Conservation (phyloP, 2,888 invertebrate genomes). For the Hydraecia micacea region DNA sequence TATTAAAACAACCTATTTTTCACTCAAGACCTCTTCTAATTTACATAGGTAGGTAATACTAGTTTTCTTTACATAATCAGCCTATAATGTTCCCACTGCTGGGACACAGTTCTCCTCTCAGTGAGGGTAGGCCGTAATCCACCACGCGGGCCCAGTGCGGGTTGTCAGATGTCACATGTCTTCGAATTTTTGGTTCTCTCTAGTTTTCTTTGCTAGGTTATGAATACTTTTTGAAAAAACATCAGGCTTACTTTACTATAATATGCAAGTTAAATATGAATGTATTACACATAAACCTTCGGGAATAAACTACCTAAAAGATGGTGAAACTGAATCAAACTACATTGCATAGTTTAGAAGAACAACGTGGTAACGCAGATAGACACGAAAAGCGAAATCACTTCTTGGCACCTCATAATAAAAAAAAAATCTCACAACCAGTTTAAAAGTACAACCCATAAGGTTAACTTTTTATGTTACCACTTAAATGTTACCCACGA, state of each 20-base stretch:
- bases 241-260: background rate
- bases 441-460: constrained; percentile 1
- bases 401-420: background rate
- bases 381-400: background rate
- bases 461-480: constrained; percentile 7
- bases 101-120: too few species aligned
- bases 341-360: background rate
- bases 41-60: background rate
- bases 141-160: too few species aligned
- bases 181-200: too few species aligned
- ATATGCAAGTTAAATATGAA: background rate
- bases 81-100: too few species aligned
- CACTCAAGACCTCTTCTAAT: background rate
- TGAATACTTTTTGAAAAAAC: background rate
- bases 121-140: too few species aligned
- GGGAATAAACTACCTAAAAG: background rate
- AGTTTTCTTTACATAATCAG: background rate
- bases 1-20: background rate
- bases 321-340: background rate
- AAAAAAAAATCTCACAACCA: background rate
- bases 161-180: too few species aligned
- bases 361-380: background rate
- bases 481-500: constrained; percentile 20
- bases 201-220: background rate
- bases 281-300: background rate